Percentiles rank a stretch among this genome's conserved stretches.
Conservation (phyloP, 2,113 vertebrate species). For the Notarius lentiginosus region DNA sequence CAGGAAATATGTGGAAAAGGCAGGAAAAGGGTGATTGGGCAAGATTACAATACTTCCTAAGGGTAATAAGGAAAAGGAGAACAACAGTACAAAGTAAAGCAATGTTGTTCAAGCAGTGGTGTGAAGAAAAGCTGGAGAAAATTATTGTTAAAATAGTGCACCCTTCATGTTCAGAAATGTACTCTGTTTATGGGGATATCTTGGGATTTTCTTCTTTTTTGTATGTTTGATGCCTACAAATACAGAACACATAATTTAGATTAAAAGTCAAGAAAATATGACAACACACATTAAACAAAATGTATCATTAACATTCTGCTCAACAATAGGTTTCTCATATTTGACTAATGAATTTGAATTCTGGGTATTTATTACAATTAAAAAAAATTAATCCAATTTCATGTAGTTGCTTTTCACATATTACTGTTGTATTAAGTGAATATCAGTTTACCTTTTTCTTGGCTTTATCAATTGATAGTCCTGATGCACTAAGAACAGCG, state of each 20-base stretch:
- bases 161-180: slow-evolving; percentile 12
- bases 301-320: background rate
- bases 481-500: slow-evolving; percentile 76
- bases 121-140: slow-evolving; percentile 1
- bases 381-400: background rate
- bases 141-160: slow-evolving; percentile 17
- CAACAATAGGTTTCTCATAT: background rate
- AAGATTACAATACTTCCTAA: background rate
- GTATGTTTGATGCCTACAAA: slow-evolving; percentile 60
- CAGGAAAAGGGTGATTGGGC: background rate
- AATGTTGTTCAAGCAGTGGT: background rate
- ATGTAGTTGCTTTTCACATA: background rate
- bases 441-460: slow-evolving; percentile 74
- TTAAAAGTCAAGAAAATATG: background rate
- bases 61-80: background rate
- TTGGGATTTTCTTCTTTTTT: slow-evolving; percentile 59
- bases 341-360: background rate
- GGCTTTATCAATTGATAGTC: slow-evolving; percentile 70
- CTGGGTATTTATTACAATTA: background rate
- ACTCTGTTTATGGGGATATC: slow-evolving; percentile 59
- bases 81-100: background rate
- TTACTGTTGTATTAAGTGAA: background rate
- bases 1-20: background rate
- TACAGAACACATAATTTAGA: background rate
- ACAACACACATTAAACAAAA: background rate